These are phyloP conservation scores for Megastigmus dorsalis DNA, from an alignment of 2,888 invertebrate species.

Conservation along the genomic window DNA sequence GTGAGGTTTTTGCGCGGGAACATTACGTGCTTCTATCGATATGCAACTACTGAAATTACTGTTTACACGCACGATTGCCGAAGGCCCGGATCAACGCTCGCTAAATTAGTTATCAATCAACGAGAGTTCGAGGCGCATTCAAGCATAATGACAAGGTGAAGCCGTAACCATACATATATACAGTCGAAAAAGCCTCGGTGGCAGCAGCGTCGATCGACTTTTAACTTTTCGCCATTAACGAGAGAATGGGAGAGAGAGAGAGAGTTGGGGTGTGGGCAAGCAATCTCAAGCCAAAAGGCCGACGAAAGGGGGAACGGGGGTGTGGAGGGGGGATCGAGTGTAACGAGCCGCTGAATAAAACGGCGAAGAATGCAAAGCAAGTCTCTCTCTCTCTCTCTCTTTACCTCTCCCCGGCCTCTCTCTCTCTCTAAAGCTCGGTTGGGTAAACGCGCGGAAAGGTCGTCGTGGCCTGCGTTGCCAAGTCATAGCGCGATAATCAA, in stretches of 20 bases:
- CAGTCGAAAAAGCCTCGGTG: too few species aligned
- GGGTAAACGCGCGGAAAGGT: slow-evolving; percentile 43
- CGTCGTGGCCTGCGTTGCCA: too few species aligned
- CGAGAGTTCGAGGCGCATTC: too few species aligned
- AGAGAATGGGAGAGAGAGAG: neutral
- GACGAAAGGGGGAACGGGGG: neutral
- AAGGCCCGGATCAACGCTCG: too few species aligned
- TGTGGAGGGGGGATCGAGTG: neutral
- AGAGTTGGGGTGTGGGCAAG: neutral
- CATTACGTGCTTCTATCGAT: neutral
- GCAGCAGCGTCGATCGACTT: slow-evolving; percentile 26
- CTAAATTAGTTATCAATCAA: too few species aligned
- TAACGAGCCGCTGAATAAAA: slow-evolving; percentile 39
- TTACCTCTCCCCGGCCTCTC: neutral
- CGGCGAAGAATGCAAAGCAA: slow-evolving; percentile 47
- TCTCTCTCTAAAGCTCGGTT: too few species aligned
- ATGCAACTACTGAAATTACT: neutral
- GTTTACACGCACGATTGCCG: neutral
- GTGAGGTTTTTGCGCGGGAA: too few species aligned
- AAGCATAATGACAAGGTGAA: neutral
- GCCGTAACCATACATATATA: too few species aligned
- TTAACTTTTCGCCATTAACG: slow-evolving; percentile 44
- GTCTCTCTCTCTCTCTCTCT: too few species aligned
- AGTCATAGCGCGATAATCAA: slow-evolving; percentile 49
- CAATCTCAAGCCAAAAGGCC: slow-evolving; percentile 19